These are phyloP conservation scores for Rambutsinella grinnellia DNA, from an alignment of 2,888 invertebrate genomes.

Conservation along the genomic window DNA sequence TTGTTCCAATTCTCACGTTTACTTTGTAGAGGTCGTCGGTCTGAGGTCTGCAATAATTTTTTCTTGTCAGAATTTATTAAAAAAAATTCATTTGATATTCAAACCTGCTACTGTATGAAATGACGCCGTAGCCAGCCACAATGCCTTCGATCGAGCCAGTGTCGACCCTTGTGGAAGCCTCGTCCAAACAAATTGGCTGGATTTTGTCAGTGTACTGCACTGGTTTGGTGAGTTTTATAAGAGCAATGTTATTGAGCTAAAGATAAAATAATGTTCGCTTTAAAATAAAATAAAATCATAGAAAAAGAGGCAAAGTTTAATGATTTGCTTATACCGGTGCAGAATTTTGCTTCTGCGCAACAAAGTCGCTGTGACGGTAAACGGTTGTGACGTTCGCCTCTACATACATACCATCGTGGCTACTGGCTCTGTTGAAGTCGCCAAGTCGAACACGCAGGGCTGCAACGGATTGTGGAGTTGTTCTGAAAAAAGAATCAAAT, in stretches of 20 bases:
- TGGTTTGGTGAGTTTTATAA: conserved; percentile 69
- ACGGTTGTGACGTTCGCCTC: conserved; percentile 85
- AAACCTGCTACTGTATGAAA: conserved; percentile 73
- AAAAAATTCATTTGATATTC: no score
- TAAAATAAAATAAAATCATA: conserved; percentile 9
- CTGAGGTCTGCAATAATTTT: no score
- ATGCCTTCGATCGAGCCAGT: conserved; percentile 54
- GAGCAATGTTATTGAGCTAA: conserved; percentile 50
- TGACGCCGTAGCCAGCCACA: conserved; percentile 56
- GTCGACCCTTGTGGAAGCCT: conserved; percentile 63
- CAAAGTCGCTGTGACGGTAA: conserved; percentile 86
- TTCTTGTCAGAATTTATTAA: no score
- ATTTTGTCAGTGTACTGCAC: conserved; percentile 80
- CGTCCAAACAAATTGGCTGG: conserved; percentile 83
- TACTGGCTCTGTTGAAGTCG: conserved; percentile 84
- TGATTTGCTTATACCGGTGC: conserved; percentile 37
- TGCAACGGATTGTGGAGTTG: conserved; percentile 73
- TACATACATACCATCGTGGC: conserved; percentile 81
- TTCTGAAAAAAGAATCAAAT: conserved; percentile 16
- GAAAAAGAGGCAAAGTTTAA: neutral
- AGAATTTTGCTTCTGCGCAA: conserved; percentile 77
- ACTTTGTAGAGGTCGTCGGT: conserved; percentile 87
- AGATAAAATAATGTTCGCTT: no score
- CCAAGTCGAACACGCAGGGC: conserved; percentile 84
- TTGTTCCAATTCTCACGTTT: conserved; percentile 86